Base-by-base conservation (phyloP, 2,888 invertebrate species). In the Athalia circularis region DNA sequence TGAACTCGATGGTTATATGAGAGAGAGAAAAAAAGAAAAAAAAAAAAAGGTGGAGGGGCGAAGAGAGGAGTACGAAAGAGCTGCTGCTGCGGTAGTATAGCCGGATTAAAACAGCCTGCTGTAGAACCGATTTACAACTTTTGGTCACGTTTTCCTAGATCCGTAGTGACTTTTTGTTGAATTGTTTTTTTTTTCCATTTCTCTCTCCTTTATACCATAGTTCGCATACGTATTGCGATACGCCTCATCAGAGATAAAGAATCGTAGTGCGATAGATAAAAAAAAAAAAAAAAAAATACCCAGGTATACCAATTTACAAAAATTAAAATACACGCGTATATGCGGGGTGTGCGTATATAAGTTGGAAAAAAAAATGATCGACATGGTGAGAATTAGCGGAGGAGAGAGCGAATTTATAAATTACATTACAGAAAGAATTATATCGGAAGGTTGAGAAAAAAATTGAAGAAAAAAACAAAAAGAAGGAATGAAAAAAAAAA, bases 31-130 rank as follows among this genome's bases (percentile, higher is more conserved):
- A 15, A 29, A 6, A 59, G 59, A 59, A 15, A 4, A n/a, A 3
- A 15, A 13, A n/a, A 11, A 29, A 68, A 45, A 6, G 54, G 50
- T 13, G 43, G 61, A 52, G 61, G 29, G 29, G n/a, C 11, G 15
- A 65, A 75, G 43, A 15, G 52, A 47, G 65, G 29, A 68, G 45
- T 6, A 48, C 78, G 76, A 67, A 79, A 77, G 68, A 57, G 78
- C 79, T 65, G 74, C 79, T 77, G 29, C 29, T 29, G 29, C 29
- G 80, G 48, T 15, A 11, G 29, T 7, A 61, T 61, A 61, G 15
- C 29, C n/a, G n/a, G n/a, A 54, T 11, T 11, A 54, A 54, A 5
- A 54, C 3, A 54, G n/a, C 8, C 3, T 54, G 54, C n/a, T 8
- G 3, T 4, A 54, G 29, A 29, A 29, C 29, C 29, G 29, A 29